Percentiles rank a stretch among this genome's conserved stretches.
Conservation (phyloP, 2,888 invertebrate genomes). For the Cryptocephalus primarius region DNA sequence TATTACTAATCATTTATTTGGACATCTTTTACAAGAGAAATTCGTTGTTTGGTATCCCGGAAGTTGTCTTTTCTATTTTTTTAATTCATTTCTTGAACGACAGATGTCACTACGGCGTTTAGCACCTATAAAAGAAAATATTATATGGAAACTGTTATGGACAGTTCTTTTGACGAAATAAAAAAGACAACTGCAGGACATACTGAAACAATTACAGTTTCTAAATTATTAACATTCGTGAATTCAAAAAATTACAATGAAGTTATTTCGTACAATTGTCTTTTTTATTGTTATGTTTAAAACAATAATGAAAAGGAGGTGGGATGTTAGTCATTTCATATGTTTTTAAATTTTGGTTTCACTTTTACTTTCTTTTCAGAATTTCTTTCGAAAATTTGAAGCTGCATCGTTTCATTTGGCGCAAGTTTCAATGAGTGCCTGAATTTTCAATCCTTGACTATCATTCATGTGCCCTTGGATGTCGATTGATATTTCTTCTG, state of each 20-base stretch:
- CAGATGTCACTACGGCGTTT: neutral
- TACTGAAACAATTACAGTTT: neutral
- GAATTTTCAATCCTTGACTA: neutral
- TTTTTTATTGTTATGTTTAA: conserved; percentile 6
- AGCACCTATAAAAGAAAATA: conserved; percentile 13
- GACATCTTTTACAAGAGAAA: too few relatives aligned
- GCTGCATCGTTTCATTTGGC: too few relatives aligned
- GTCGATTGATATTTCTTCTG: neutral
- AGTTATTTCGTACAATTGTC: conserved; percentile 9
- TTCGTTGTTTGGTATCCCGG: neutral
- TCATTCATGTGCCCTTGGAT: neutral
- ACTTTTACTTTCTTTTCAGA: conserved; percentile 1
- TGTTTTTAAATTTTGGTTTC: neutral
- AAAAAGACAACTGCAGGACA: conserved; percentile 16
- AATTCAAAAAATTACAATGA: neutral
- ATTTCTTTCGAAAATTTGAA: neutral
- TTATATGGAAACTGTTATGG: neutral
- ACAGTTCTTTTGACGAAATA: conserved; percentile 10
- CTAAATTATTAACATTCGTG: too few relatives aligned
- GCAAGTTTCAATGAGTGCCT: neutral
- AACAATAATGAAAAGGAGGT: neutral
- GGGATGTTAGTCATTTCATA: neutral
- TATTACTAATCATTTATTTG: conserved; percentile 2
- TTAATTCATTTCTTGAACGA: conserved; percentile 2
- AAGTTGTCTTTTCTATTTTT: conserved; percentile 15